phyloP scores from a whole-genome alignment of 2,797 vertebrate species.

The Siniperca scherzeri region DNA sequence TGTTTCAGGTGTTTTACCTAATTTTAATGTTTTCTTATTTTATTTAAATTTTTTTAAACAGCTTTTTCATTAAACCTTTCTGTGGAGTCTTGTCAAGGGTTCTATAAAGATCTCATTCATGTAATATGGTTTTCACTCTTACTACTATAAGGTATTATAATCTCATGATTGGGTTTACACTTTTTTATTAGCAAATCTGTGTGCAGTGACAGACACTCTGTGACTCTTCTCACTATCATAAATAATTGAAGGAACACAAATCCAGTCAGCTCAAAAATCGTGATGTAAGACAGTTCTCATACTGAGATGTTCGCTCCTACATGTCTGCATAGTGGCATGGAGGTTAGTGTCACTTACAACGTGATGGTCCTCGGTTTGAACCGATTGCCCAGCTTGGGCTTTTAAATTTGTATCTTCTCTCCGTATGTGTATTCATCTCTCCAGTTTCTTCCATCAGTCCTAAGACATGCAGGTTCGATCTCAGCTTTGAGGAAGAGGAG shows the following conservation, averaged over 20 bases:
- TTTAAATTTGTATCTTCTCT: conserved; percentile 16
- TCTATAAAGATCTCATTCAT: neutral
- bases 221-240: conserved; percentile 32
- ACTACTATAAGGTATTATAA: neutral
- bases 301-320: conserved; percentile 18
- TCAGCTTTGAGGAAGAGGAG: conserved; percentile 13
- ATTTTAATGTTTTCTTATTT: neutral
- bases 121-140: neutral
- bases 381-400: conserved; percentile 5
- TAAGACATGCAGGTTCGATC: conserved; percentile 25
- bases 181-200: conserved; percentile 10
- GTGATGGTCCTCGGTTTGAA: conserved; percentile 21
- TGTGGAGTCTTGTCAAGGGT: neutral
- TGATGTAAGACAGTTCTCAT: conserved; percentile 44
- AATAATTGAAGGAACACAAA: conserved; percentile 55
- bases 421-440: neutral
- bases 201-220: neutral
- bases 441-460: conserved; percentile 2
- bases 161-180: neutral
- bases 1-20: neutral
- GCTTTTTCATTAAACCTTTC: neutral
- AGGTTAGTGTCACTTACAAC: conserved; percentile 11
- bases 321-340: neutral
- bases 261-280: conserved; percentile 33
- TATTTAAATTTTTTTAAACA: neutral